These are phyloP conservation scores for Dendrolimus kikuchii DNA, from an alignment of 1,140 invertebrate species.

Conservation along the genomic window DNA sequence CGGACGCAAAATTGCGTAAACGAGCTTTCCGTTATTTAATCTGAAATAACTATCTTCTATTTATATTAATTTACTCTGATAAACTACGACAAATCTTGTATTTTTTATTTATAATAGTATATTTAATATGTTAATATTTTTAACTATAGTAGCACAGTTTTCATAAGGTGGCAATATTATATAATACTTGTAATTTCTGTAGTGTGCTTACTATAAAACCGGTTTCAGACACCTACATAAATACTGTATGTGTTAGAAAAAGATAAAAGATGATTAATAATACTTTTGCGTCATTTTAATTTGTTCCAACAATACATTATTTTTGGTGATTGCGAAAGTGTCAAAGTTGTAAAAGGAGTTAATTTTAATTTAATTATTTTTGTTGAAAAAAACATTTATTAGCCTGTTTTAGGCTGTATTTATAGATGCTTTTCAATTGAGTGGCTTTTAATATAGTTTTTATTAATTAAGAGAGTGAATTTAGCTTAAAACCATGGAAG, in stretches of 20 bases:
- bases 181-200: no score
- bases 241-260: not conserved
- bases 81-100: no score
- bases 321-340: constrained; percentile 65
- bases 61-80: no score
- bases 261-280: constrained; percentile 4
- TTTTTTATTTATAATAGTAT: no score
- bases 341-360: constrained; percentile 24
- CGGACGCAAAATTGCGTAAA: no score
- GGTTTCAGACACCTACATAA: no score
- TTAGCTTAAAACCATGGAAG: constrained; percentile 85
- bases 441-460: not conserved
- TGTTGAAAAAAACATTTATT: not conserved
- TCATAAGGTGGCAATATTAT: no score
- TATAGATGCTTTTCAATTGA: not conserved
- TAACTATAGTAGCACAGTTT: no score
- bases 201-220: no score
- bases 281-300: not conserved
- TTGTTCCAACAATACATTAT: constrained; percentile 24
- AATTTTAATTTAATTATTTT: not conserved
- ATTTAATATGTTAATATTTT: no score
- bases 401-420: not conserved
- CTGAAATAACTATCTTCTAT: no score
- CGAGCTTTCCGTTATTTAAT: no score
- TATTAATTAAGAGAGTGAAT: constrained; percentile 3